Conservation (phyloP, 1,140 invertebrate genomes). For the Lepeophtheirus salmonis region DNA sequence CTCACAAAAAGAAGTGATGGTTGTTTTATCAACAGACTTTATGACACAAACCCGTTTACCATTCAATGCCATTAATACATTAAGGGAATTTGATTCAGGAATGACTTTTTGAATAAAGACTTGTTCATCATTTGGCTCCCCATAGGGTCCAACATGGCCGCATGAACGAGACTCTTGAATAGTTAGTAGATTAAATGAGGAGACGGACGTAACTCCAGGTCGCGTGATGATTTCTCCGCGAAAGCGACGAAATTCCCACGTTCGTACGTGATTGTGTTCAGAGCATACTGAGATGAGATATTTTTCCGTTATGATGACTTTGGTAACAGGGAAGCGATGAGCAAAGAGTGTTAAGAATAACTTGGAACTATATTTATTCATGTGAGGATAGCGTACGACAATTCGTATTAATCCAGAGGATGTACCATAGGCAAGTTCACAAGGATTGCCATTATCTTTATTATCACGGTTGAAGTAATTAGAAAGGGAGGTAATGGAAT, state of each 20-base stretch:
- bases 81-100: conserved; percentile 82
- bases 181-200: conserved; percentile 83
- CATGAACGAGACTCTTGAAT: conserved; percentile 62
- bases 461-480: conserved; percentile 95
- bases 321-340: conserved; percentile 41
- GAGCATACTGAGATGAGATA: conserved; percentile 91
- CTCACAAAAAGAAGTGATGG: conserved; percentile 84
- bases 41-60: conserved; percentile 48
- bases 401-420: conserved; percentile 82
- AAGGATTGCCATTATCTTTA: conserved; percentile 92
- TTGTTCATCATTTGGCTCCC: conserved; percentile 91
- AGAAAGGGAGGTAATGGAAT: conserved; percentile 93
- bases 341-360: conserved; percentile 95
- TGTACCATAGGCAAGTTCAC: conserved; percentile 97
- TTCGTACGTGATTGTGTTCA: conserved; percentile 91
- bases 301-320: conserved; percentile 87
- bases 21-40: conserved; percentile 77
- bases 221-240: conserved; percentile 87
- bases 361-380: conserved; percentile 88
- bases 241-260: conserved; percentile 88
- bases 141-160: conserved; percentile 26
- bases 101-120: conserved; percentile 95
- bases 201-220: conserved; percentile 83
- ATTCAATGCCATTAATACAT: conserved; percentile 80
- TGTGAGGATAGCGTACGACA: conserved; percentile 95